phyloP scores from a whole-genome alignment of 2,113 vertebrate genomes.

The Petroica traversi region DNA sequence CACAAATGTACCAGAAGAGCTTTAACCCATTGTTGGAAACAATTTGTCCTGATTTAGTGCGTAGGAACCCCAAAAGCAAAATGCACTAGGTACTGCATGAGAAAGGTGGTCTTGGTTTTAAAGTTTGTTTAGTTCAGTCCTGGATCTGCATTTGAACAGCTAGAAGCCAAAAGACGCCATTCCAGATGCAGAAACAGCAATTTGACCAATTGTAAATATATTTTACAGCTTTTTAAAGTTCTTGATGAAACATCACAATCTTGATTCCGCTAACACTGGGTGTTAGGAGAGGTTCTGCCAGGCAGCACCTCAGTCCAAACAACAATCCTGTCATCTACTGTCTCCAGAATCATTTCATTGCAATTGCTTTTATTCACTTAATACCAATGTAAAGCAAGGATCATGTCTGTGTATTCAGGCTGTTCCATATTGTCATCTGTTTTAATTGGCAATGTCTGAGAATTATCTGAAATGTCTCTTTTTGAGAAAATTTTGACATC shows the following conservation, averaged over 20 bases:
- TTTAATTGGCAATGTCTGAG: neutral
- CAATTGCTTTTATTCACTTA: neutral
- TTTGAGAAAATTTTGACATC: neutral
- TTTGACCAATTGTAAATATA: fast-evolving
- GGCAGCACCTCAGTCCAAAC: neutral
- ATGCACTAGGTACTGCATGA: no score
- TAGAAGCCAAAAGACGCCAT: neutral
- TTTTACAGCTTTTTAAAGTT: neutral
- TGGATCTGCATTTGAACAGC: neutral
- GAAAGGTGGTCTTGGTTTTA: neutral
- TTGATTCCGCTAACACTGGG: neutral
- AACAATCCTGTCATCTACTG: neutral
- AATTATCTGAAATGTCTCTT: neutral
- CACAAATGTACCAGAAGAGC: neutral
- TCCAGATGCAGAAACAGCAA: neutral
- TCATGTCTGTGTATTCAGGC: neutral
- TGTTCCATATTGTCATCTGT: neutral
- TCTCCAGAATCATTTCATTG: neutral
- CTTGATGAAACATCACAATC: neutral
- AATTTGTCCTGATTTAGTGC: neutral
- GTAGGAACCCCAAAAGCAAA: neutral
- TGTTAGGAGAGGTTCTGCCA: neutral
- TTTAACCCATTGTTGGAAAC: neutral
- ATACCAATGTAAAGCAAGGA: neutral
- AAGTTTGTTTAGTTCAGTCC: neutral